Conservation (phyloP, 2,113 vertebrate genomes). For the Rhabdornis inornatus region DNA sequence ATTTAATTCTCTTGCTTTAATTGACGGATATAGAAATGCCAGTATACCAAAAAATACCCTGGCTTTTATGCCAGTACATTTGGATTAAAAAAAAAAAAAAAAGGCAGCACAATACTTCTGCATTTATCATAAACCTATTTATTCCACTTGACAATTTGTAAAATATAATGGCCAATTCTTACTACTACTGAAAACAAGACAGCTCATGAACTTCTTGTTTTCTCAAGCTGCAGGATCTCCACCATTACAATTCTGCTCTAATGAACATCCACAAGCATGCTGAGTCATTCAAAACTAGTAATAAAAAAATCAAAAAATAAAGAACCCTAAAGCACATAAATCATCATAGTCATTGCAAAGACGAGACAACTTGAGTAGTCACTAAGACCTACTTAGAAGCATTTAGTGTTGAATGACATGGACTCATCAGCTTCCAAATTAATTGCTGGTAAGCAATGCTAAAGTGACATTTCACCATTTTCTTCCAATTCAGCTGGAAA, state of each 20-base stretch:
- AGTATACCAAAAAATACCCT: neutral
- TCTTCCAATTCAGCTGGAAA: neutral
- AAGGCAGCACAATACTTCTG: neutral
- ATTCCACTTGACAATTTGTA: neutral
- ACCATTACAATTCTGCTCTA: neutral
- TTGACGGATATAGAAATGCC: slow-evolving; percentile 31
- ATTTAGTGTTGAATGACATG: neutral
- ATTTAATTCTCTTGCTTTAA: slow-evolving; percentile 22
- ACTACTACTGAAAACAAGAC: neutral
- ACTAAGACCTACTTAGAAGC: neutral
- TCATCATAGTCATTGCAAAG: neutral
- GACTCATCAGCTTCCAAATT: neutral
- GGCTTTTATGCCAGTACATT: neutral
- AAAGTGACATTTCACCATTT: neutral
- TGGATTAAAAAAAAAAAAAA: neutral
- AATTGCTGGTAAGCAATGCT: neutral
- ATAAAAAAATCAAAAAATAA: neutral
- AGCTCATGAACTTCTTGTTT: neutral
- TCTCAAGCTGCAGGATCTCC: neutral
- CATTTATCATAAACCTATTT: neutral
- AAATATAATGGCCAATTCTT: neutral
- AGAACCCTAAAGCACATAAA: neutral
- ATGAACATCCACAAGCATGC: neutral
- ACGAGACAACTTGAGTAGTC: neutral
- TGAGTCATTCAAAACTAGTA: neutral